Conservation (phyloP, 2,888 invertebrate genomes). For the Lasioglossum calceatum region DNA sequence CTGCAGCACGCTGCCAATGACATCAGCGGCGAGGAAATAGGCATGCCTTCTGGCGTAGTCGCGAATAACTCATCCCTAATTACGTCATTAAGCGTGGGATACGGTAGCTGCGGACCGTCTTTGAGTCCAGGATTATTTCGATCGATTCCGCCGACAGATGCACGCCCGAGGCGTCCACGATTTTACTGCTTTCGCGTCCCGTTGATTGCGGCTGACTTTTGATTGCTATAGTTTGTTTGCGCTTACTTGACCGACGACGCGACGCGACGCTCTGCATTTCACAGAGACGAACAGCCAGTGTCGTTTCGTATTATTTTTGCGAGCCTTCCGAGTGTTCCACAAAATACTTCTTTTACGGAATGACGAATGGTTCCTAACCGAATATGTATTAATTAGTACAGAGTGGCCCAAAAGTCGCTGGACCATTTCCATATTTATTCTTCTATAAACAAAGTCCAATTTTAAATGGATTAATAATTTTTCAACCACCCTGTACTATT, state of each 20-base stretch:
- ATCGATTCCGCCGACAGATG: conserved; percentile 34
- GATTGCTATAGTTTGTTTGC: conserved; percentile 3
- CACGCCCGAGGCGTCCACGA: neutral
- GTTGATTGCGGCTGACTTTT: neutral
- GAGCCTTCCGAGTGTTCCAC: neutral
- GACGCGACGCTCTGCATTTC: neutral
- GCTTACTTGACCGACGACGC: neutral
- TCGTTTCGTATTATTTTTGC: neutral
- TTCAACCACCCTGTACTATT: too few species aligned
- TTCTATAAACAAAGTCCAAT: too few species aligned
- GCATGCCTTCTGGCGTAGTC: conserved; percentile 47
- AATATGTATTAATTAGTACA: neutral
- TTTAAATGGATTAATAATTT: too few species aligned
- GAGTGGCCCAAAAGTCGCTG: neutral
- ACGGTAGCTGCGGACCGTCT: conserved; percentile 24
- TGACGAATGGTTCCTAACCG: neutral
- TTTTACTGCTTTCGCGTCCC: neutral
- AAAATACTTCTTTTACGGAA: neutral
- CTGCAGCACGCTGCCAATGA: conserved; percentile 56
- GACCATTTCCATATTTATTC: neutral
- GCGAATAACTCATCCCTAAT: conserved; percentile 57
- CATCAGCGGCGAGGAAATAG: conserved; percentile 67
- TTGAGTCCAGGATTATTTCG: conserved; percentile 36
- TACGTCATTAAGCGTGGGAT: conserved; percentile 65
- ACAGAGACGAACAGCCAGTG: neutral